phyloP scores from a whole-genome alignment of 2,888 invertebrate genomes.

The Sthenelais limicola region DNA sequence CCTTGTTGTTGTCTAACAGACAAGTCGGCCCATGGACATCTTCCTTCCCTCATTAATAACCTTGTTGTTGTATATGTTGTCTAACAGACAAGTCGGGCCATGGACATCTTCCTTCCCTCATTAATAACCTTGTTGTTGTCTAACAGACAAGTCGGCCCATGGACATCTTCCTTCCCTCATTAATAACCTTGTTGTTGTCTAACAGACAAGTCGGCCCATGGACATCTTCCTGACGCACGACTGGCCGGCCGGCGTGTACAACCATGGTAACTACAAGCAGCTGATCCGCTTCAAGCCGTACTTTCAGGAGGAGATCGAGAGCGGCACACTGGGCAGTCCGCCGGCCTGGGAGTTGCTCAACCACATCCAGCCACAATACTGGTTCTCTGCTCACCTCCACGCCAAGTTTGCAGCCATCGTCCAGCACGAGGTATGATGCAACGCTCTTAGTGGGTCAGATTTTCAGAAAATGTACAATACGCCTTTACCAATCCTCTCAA shows the following conservation, averaged over 20 bases:
- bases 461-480: too few species aligned
- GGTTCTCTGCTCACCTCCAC: conserved; percentile 97
- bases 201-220: conserved; percentile 75
- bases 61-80: too few species aligned
- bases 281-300: conserved; percentile 85
- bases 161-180: too few species aligned
- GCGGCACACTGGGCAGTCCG: conserved; percentile 87
- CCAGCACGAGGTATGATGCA: conserved; percentile 79
- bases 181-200: not conserved
- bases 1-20: too few species aligned
- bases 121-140: too few species aligned
- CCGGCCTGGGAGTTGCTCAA: conserved; percentile 86
- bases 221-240: conserved; percentile 97
- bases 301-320: conserved; percentile 87
- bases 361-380: conserved; percentile 86
- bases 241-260: conserved; percentile 93
- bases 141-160: too few species aligned
- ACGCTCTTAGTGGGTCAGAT: too few species aligned
- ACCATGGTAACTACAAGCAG: conserved; percentile 84
- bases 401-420: conserved; percentile 94
- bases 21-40: too few species aligned
- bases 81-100: too few species aligned
- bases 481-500: too few species aligned
- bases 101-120: too few species aligned
- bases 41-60: too few species aligned